These are phyloP conservation scores for Condylura cristata DNA, from an alignment of 2,113 vertebrate genomes.

Conservation along the genomic window DNA sequence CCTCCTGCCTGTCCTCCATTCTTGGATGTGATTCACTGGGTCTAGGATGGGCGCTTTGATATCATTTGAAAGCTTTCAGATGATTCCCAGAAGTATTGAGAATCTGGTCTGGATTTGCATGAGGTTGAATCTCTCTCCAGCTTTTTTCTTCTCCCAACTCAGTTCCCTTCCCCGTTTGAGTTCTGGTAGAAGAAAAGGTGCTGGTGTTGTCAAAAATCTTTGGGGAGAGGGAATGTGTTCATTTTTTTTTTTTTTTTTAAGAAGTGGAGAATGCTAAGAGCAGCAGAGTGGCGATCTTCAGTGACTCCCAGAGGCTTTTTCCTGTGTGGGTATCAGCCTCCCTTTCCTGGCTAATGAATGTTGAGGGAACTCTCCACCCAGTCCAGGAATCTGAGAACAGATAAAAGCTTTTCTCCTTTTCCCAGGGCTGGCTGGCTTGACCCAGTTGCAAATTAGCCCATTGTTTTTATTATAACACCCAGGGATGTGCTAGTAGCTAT, in stretches of 20 bases:
- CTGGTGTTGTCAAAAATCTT: neutral
- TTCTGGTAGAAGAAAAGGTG: neutral
- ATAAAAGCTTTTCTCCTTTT: slow-evolving; percentile 12
- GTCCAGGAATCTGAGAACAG: neutral
- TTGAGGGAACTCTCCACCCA: neutral
- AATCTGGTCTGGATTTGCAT: neutral
- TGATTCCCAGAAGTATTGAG: neutral
- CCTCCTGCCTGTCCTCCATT: neutral
- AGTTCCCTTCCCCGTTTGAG: too few relatives aligned
- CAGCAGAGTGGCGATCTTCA: neutral
- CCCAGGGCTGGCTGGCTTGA: neutral
- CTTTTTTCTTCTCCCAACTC: neutral
- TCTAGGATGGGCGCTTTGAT: neutral
- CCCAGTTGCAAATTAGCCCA: neutral
- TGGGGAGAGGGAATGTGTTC: neutral
- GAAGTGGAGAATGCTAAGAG: neutral
- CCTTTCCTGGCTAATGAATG: neutral
- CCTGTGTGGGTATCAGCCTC: neutral
- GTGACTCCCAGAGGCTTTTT: neutral
- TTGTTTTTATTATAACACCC: slow-evolving; percentile 1
- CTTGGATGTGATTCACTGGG: neutral
- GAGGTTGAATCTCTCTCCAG: neutral
- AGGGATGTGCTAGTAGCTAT: neutral
- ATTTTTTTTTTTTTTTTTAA: neutral
- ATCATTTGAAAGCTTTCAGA: neutral